Evolutionary conservation across 2,888 invertebrate genomes (phyloP).

Genomic region (Lucinisca nassula): DNA sequence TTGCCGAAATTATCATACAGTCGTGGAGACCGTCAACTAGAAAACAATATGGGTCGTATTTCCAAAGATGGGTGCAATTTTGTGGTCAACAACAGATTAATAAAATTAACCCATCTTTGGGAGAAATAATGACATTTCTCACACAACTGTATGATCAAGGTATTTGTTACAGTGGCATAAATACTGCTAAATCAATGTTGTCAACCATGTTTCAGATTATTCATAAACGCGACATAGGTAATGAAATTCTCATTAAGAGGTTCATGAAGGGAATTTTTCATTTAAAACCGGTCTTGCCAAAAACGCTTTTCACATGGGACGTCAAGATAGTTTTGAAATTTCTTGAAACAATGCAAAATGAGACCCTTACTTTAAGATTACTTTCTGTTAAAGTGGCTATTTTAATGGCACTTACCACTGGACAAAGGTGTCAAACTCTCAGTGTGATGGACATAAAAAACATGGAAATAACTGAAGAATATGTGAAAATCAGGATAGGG

Average conservation of each 20-base stretch:
- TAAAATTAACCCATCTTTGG: background rate
- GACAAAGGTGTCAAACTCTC: background rate
- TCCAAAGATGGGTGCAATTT: constrained; percentile 5
- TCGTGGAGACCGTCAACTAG: background rate
- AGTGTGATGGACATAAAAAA: background rate
- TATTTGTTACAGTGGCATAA: background rate
- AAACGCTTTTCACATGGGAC: constrained; percentile 9
- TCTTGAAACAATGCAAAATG: background rate
- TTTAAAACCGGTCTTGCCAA: background rate
- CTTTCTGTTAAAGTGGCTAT: background rate
- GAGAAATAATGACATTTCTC: background rate
- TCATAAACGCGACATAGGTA: background rate
- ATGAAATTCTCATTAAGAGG: background rate
- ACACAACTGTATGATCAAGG: background rate
- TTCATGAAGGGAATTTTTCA: constrained; percentile 32
- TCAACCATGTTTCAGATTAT: background rate
- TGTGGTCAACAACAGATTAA: background rate
- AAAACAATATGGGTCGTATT: background rate
- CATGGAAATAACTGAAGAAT: background rate
- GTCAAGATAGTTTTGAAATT: background rate
- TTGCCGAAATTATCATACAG: background rate
- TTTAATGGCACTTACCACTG: background rate
- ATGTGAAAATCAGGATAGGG: background rate
- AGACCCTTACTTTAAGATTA: background rate
- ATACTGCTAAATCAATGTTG: background rate